These are phyloP conservation scores for Leucophenga maculata DNA, from an alignment of 2,888 invertebrate genomes.

Conservation along the genomic window DNA sequence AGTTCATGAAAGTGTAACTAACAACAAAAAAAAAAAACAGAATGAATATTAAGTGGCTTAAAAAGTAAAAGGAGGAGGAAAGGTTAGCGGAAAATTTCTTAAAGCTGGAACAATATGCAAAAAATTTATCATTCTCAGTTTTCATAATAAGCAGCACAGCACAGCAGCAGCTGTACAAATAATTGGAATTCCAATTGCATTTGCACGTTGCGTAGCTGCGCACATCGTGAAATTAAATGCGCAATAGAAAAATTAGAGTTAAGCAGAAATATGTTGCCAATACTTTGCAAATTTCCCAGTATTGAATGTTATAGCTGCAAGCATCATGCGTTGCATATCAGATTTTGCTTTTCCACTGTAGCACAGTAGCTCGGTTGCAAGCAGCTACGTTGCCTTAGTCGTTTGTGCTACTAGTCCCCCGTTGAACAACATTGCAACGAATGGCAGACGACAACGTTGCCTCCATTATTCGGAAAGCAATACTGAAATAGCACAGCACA, in stretches of 20 bases:
- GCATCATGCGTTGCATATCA: too few relatives aligned
- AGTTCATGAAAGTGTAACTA: not conserved
- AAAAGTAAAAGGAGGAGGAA: not conserved
- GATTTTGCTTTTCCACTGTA: too few relatives aligned
- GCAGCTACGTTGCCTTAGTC: too few relatives aligned
- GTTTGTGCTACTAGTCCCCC: not conserved
- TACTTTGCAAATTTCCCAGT: not conserved
- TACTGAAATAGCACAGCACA: constrained; percentile 22
- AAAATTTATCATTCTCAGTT: not conserved
- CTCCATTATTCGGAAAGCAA: too few relatives aligned
- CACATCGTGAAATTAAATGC: not conserved
- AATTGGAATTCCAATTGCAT: too few relatives aligned
- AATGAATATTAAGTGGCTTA: not conserved
- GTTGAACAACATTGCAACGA: too few relatives aligned
- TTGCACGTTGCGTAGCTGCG: too few relatives aligned
- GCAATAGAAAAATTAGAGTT: constrained; percentile 3
- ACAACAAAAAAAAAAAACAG: not conserved
- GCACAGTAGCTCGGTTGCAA: too few relatives aligned
- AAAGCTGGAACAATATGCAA: not conserved
- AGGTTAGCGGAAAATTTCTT: not conserved
- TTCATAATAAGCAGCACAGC: too few relatives aligned
- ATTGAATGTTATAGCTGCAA: too few relatives aligned
- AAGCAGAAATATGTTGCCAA: not conserved
- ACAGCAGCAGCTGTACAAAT: too few relatives aligned
- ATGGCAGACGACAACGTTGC: not conserved